Conservation (phyloP, 64 coral and sea anemone genomes). For the Montipora efflorescens region DNA sequence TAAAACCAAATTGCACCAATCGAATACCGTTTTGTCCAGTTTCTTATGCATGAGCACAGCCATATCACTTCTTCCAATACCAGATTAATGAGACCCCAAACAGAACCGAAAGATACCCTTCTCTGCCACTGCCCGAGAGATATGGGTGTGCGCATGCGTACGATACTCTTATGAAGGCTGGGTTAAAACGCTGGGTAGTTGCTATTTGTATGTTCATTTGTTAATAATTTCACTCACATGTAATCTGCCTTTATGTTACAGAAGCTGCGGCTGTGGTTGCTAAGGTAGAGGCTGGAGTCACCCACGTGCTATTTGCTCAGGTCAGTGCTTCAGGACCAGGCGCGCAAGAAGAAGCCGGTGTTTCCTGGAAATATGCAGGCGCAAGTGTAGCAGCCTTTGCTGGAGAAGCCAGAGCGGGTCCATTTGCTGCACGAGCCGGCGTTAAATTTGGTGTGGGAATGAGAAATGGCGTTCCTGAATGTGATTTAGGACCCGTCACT, state of each 20-base stretch:
- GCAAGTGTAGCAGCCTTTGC: neutral
- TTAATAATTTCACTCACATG: neutral
- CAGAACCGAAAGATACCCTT: too few species aligned
- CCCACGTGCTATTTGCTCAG: neutral
- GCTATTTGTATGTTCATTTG: neutral
- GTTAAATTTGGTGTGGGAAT: too few species aligned
- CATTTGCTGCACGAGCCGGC: too few species aligned
- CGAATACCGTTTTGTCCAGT: too few species aligned
- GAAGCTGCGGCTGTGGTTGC: neutral
- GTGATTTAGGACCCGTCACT: too few species aligned
- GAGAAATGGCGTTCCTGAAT: too few species aligned
- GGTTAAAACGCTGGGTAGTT: neutral
- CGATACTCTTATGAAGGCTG: neutral
- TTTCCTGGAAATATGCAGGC: neutral
- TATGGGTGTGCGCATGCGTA: too few species aligned
- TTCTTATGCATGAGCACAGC: too few species aligned
- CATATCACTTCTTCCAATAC: too few species aligned
- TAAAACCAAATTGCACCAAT: too few species aligned
- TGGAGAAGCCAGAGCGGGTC: too few species aligned
- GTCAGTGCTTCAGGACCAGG: neutral
- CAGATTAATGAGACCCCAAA: too few species aligned
- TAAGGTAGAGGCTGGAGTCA: neutral
- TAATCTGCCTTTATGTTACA: neutral
- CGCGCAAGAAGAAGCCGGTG: neutral
- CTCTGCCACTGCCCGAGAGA: neutral